Conservation (phyloP, 2,113 vertebrate species). For the Vicugna pacos region DNA sequence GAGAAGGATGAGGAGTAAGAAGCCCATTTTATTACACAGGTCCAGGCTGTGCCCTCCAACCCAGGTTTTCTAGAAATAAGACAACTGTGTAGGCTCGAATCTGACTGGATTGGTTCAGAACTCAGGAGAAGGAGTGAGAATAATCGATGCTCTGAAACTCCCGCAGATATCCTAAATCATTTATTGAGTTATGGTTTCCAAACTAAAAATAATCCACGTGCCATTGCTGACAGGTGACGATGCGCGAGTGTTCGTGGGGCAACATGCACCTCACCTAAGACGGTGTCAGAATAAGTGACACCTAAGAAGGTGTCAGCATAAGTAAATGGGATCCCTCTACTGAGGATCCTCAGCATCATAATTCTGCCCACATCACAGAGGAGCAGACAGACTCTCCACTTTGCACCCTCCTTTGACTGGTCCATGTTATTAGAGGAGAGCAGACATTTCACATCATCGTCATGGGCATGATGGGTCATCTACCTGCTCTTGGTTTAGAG, state of each 20-base stretch:
- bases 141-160: neutral
- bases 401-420: neutral
- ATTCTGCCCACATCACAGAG: neutral
- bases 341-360: neutral
- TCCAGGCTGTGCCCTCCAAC: neutral
- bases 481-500: neutral
- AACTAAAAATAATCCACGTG: slow-evolving; percentile 16
- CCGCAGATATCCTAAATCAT: neutral
- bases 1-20: neutral
- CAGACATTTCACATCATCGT: fast-evolving
- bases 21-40: neutral
- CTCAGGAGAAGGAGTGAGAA: neutral
- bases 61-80: neutral
- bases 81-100: neutral
- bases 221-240: neutral
- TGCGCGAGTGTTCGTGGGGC: neutral
- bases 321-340: neutral
- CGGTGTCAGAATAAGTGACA: too few species aligned
- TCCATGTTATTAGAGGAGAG: fast-evolving
- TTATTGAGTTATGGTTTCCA: neutral
- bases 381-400: neutral
- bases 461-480: fast-evolving
- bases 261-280: neutral
- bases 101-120: neutral
- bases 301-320: neutral